phyloP scores from a whole-genome alignment of 2,797 vertebrate species.

The Dendrocincla fuliginosa region DNA sequence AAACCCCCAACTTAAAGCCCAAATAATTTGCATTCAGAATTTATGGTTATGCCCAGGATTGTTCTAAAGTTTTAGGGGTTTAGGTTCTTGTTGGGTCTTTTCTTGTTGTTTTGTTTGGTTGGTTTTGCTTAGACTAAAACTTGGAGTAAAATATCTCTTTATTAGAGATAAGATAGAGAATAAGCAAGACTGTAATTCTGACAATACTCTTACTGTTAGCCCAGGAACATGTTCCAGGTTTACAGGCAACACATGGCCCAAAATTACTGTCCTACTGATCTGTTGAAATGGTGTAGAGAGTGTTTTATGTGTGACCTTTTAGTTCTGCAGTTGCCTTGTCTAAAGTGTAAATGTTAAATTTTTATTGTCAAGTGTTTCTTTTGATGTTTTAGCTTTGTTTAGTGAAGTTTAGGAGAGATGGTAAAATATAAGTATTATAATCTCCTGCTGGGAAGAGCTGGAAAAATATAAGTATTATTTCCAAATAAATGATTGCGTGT shows the following conservation, averaged over 20 bases:
- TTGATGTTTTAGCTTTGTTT: not conserved
- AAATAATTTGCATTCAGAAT: not conserved
- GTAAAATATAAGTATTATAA: not conserved
- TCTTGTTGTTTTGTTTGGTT: not conserved
- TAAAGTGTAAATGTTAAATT: not conserved
- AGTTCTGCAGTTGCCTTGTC: not conserved
- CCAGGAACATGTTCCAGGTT: not conserved
- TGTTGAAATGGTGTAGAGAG: not conserved
- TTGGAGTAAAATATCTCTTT: not conserved
- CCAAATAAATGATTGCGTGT: not conserved
- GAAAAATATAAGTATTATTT: not conserved
- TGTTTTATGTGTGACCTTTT: not conserved
- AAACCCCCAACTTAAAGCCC: not conserved
- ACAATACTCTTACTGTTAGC: not conserved
- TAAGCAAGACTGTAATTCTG: not conserved
- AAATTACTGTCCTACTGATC: not conserved
- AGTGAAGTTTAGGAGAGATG: not conserved
- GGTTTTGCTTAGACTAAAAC: too few relatives aligned
- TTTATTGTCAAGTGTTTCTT: not conserved
- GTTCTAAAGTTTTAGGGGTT: fast-evolving
- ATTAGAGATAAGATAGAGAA: not conserved
- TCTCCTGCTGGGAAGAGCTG: not conserved
- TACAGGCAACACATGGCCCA: not conserved
- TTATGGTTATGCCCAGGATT: not conserved
- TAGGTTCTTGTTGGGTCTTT: too few relatives aligned